phyloP scores from a whole-genome alignment of 2,113 vertebrate genomes.

The Hylia prasina region DNA sequence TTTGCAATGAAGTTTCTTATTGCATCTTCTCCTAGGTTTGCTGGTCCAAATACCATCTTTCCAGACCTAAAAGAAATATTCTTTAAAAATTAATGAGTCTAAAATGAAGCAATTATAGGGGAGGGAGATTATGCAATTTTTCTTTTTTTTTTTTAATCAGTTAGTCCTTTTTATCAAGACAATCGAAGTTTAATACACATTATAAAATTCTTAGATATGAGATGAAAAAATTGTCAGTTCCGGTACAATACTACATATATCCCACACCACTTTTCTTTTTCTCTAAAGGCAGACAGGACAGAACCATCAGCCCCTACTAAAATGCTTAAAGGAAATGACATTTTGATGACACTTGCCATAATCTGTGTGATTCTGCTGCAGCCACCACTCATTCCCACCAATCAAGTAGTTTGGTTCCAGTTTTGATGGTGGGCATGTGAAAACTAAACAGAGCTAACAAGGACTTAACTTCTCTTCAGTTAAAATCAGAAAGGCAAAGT shows the following conservation, averaged over 20 bases:
- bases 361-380: not conserved
- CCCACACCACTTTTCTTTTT: not conserved
- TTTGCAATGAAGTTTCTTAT: constrained; percentile 88
- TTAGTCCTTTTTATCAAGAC: not conserved
- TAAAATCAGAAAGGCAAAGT: not conserved
- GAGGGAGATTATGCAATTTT: not conserved
- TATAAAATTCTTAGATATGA: not conserved
- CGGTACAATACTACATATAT: not conserved
- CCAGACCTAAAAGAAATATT: constrained; percentile 72
- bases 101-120: not conserved
- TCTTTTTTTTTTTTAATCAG: not conserved
- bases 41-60: constrained; percentile 90
- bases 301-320: not conserved
- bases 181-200: not conserved
- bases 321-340: not conserved
- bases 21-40: constrained; percentile 87
- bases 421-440: not conserved
- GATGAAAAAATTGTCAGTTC: not conserved
- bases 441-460: not conserved
- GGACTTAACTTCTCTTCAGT: not conserved
- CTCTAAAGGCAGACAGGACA: not conserved
- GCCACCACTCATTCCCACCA: not conserved
- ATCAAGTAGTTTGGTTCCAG: not conserved
- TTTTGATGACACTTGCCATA: not conserved
- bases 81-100: constrained; percentile 29